Base-by-base conservation (phyloP, 1,140 invertebrate species). In the Brachionus rotundiformis region DNA sequence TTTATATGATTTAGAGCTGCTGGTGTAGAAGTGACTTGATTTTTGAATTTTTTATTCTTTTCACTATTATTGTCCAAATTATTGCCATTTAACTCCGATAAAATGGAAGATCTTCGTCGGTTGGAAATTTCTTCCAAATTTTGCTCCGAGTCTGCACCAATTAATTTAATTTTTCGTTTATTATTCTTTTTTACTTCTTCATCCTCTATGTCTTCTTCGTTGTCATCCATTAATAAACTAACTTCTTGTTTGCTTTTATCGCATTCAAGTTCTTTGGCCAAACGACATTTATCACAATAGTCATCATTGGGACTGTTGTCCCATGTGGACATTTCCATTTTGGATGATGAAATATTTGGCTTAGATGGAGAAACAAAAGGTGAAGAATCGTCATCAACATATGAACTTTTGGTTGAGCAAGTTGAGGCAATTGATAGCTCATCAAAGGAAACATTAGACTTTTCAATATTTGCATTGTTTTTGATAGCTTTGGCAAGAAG, bases 11-110 rank as follows among this genome's bases (percentile, higher is more conserved):
- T 73, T 19, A 44, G 25, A 10, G 68, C 68, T 25, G 68, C 68
- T 11, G 68, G 68, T n/a, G 68, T 73, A 19, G 68, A 73, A 41
- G 68, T 73, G 2, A 73, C 39, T 44, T 73, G 68, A 27, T 73
- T 73, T 44, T 73, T 73, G 29, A 73, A 73, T 73, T 73, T 73
- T 73, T 73, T 73, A 44, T 73, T 73, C 13, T 73, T 73, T 16
- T 73, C 68, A 73, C 1, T 2, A 25, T 10, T 11, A 44, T 68
- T 68, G 8, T 68, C 31, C 16, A 3, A 3, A 44, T 73, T 73
- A 16, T 73, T 73, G 8, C n/a, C 33, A 27, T 73, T 73, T 3
- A 73, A 44, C 10, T 73, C 68, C 7, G 68, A 73, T 27, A 73
- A 44, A 47, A 73, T 73, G 3, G 68, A 73, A 29, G 68, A 73